Evolutionary conservation across 2,797 vertebrate species (phyloP), one percentile per base, ranked within the genome.

Genomic region (Coracias cyanogaster): DNA sequence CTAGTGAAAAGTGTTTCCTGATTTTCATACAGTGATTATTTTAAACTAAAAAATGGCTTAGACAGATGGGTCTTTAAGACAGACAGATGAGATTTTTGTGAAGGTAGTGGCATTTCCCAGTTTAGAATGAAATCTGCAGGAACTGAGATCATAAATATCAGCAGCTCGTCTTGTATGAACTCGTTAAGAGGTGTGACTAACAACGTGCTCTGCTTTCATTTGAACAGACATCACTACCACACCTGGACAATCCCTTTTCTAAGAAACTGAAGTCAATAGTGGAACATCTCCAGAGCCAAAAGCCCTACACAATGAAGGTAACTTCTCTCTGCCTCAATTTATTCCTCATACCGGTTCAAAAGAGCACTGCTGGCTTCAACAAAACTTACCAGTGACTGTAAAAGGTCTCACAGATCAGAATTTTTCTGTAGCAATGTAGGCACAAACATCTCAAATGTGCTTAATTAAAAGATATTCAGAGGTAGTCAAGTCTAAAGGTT

Each of bases 261-360:
- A 98, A 97, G 85, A 99, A 98, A 87, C 86, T 99, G 33, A 98
- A 98, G 62, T 97, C 98, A 89, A 97, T 99, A 89, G 97, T 99
- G 94, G 79, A 86, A 43, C 92, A 71, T 25, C 97, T 99, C 90
- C 98, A 99, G 49, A 98, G 98, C 57, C 98, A 98, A 93, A 98
- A 98, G 87, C 97, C 99, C 6, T 98, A 98, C 96, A 99, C 99
- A 2, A 99, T 99, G 99, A 99, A 99, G 98, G 99, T 99, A 98
- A 69, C 16, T 60, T 41, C 26, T 35, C 67, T 62, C 25, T 71
- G 26, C 39, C 28, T 81, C 31, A 37, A 2, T 39, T 83, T 7
- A 3, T 54, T 72, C 16, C 41, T 81, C 9, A 2, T 37, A 18
- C 45, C 41, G 66, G 28, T 37, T 69, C 14, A 37, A 6, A 74